These are phyloP conservation scores for Ficedula albicollis DNA, from an alignment of 2,797 vertebrate species.

Conservation along the genomic window DNA sequence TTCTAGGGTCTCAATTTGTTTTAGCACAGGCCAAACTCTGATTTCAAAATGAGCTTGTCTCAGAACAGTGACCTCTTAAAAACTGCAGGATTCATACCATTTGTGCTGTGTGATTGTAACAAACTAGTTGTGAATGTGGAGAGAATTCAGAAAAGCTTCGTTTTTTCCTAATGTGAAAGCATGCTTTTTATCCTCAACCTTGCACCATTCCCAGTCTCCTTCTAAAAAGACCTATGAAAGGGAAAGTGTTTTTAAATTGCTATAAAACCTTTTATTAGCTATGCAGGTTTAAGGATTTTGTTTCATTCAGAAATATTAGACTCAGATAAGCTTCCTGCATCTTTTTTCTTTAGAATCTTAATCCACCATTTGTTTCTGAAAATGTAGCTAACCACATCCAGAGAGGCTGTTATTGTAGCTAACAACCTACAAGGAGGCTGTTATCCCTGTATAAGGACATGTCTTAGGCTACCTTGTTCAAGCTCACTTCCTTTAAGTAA, in stretches of 20 bases:
- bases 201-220: slow-evolving; percentile 39
- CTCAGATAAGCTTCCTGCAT: slow-evolving; percentile 42
- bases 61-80: slow-evolving; percentile 22
- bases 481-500: background rate
- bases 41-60: slow-evolving; percentile 24
- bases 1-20: background rate
- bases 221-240: slow-evolving; percentile 44
- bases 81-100: slow-evolving; percentile 9
- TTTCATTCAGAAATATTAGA: slow-evolving; percentile 36
- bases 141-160: slow-evolving; percentile 49
- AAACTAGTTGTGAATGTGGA: slow-evolving; percentile 39
- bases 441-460: slow-evolving; percentile 5
- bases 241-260: background rate
- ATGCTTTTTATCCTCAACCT: slow-evolving; percentile 36
- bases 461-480: slow-evolving; percentile 40
- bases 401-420: background rate
- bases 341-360: slow-evolving; percentile 55
- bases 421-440: background rate
- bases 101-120: slow-evolving; percentile 13
- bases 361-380: slow-evolving; percentile 44
- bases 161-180: slow-evolving; percentile 31
- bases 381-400: slow-evolving; percentile 41
- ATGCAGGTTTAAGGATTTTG: background rate
- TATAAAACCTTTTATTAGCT: slow-evolving; percentile 64
- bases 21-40: background rate